A percentile compares a stretch with the other conserved stretches of the same genome.
These are phyloP conservation scores for Harpagoxenus sublaevis DNA, from an alignment of 2,888 invertebrate genomes.

Conservation along the genomic window DNA sequence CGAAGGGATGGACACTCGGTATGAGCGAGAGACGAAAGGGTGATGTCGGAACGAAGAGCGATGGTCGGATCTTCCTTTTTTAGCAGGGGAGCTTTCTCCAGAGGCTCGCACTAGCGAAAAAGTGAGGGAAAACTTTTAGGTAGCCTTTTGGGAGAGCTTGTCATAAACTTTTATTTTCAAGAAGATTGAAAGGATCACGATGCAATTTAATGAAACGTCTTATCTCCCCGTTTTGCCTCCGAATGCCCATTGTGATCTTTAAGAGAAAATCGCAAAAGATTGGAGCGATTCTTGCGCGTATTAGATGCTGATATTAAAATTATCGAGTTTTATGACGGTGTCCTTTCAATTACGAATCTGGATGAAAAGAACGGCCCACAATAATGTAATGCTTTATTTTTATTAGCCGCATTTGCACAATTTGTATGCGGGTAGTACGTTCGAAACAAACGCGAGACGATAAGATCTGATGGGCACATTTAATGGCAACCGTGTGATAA, in stretches of 20 bases:
- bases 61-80: constrained; percentile 19
- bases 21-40: constrained; percentile 50
- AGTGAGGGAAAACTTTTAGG: constrained; percentile 53
- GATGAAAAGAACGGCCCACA: neutral
- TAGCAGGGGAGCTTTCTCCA: neutral
- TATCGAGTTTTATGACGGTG: neutral
- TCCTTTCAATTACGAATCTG: neutral
- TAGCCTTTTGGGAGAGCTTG: constrained; percentile 46
- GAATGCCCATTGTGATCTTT: constrained; percentile 1
- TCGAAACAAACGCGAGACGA: neutral
- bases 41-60: constrained; percentile 37
- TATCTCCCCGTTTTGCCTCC: neutral
- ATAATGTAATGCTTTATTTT: neutral
- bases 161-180: constrained; percentile 53
- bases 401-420: neutral
- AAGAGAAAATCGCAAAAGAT: constrained; percentile 8
- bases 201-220: constrained; percentile 54
- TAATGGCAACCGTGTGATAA: constrained; percentile 12
- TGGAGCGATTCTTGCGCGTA: neutral
- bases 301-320: neutral
- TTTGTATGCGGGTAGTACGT: neutral
- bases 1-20: constrained; percentile 51
- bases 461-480: neutral
- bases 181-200: constrained; percentile 53
- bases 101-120: constrained; percentile 12